These are phyloP conservation scores for Prosopocoilus inquinatus DNA, from an alignment of 2,888 invertebrate genomes.

Conservation along the genomic window DNA sequence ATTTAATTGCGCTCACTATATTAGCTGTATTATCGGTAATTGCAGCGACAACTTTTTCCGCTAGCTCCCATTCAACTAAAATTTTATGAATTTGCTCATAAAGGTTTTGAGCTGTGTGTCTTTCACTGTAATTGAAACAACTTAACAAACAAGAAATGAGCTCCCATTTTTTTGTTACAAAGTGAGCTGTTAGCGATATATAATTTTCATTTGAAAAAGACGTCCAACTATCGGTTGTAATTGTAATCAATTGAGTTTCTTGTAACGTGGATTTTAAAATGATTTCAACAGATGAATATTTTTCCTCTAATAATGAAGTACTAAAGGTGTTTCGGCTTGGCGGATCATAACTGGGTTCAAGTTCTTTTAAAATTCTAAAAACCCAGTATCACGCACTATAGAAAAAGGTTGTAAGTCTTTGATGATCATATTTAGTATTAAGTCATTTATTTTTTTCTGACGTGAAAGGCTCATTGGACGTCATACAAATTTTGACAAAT, in stretches of 20 bases:
- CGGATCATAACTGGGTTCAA: background rate
- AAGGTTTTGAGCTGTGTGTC: background rate
- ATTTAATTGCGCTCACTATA: too few relatives aligned
- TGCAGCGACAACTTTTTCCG: background rate
- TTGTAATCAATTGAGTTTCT: background rate
- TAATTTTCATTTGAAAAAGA: slow-evolving; percentile 4
- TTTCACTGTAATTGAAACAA: background rate
- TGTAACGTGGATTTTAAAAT: background rate
- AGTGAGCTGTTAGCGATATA: slow-evolving; percentile 5
- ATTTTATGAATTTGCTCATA: background rate
- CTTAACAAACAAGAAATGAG: background rate
- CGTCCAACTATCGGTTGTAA: slow-evolving; percentile 11
- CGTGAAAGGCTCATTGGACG: background rate
- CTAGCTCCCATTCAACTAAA: background rate
- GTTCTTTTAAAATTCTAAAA: background rate
- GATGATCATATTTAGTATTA: slow-evolving; percentile 4
- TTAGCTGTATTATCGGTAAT: too few relatives aligned
- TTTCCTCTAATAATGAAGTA: background rate
- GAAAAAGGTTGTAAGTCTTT: slow-evolving; percentile 10
- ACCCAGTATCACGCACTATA: slow-evolving; percentile 1
- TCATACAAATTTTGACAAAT: too few relatives aligned
- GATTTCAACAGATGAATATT: background rate
- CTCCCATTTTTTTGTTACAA: background rate
- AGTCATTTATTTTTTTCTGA: background rate
- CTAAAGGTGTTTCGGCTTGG: background rate